Base-by-base conservation (phyloP, 1,140 invertebrate genomes). In the Meloidogyne chitwoodi region DNA sequence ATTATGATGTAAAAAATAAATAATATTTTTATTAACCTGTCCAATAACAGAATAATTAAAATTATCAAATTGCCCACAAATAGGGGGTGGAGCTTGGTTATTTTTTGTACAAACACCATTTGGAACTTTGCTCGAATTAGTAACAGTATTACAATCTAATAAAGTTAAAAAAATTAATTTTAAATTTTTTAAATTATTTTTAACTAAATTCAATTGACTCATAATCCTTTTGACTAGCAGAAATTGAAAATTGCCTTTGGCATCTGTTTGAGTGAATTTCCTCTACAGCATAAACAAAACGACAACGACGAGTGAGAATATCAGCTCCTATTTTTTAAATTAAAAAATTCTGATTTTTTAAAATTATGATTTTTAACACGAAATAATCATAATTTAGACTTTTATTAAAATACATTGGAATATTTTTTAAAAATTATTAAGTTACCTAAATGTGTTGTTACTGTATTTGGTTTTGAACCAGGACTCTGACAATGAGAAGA, bases 251-350 rank as follows among this genome's bases (percentile, higher is more conserved):
- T 14, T 44, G 81, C 44, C 44, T 62, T 24, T 31, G 41, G 44
- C 80, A 81, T 38, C 67, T 65, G 14, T 67, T 78, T 19, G 78
- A 84, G 27, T 68, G 31, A 4, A 81, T 74, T 69, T 82, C 76
- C 19, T 78, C 64, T 22, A 80, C 61, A 26, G 72, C 85, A 76
- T 80, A 85, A 6, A 83, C 69, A 78, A 83, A 82, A 24, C 71
- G 70, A 64, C 85, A 87, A 29, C 70, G 64, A 14, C 83, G 75
- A 38, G 85, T 84, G 80, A 85, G 85, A 71, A 81, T 74, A 67
- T 87, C 85, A 6, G 84, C 76, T 1, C 80, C 79, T 41, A 79
- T 24, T 31, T n/a, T 74, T 69, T n/a, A 71, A 71, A 65, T 65
- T 65, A 65, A 31, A 12, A 14, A 11, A 31, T n/a, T 31, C 16